These are phyloP conservation scores for Cossypha dichroa DNA, from an alignment of 2,797 vertebrate species.

Conservation along the genomic window DNA sequence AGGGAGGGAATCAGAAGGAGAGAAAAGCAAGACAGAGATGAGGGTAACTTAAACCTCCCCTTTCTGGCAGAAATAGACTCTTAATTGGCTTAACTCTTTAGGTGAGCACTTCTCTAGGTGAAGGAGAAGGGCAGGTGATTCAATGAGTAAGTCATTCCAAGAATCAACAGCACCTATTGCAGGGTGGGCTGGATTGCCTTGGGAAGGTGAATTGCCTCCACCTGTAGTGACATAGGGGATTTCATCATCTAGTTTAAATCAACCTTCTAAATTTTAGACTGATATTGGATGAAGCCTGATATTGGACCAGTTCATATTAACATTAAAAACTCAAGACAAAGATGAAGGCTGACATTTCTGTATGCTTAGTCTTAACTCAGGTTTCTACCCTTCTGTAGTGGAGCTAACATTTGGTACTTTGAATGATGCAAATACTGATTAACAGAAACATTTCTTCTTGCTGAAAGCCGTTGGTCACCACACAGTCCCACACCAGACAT, in stretches of 20 bases:
- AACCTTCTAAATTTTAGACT: background rate
- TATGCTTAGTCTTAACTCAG: background rate
- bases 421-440: background rate
- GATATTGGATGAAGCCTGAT: background rate
- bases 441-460: background rate
- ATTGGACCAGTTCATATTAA: background rate
- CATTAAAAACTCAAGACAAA: background rate
- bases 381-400: background rate
- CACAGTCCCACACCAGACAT: background rate
- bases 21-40: background rate
- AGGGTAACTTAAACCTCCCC: background rate
- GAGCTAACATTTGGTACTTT: background rate
- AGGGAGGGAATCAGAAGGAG: background rate
- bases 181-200: background rate
- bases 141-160: background rate
- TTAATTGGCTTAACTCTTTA: background rate
- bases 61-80: background rate
- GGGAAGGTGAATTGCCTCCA: background rate
- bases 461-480: background rate
- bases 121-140: background rate
- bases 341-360: background rate
- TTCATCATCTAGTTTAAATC: background rate
- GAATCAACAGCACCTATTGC: background rate
- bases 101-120: background rate
- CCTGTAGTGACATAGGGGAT: background rate